These are phyloP conservation scores for Catotricha subobsoleta DNA, from an alignment of 2,888 invertebrate species.

Conservation along the genomic window DNA sequence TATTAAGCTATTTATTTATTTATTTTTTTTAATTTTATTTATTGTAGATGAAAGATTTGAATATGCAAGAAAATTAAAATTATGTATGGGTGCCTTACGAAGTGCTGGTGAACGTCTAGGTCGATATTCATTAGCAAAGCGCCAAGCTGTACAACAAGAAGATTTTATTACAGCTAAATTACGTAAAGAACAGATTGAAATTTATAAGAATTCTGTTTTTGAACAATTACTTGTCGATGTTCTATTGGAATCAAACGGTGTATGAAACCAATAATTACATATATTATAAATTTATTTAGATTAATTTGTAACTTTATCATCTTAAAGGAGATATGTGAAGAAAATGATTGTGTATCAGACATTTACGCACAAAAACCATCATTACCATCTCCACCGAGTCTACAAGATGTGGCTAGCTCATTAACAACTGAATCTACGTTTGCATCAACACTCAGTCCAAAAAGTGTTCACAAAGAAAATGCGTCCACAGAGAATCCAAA, in stretches of 20 bases:
- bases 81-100: constrained; percentile 64
- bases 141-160: constrained; percentile 79
- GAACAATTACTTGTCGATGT: constrained; percentile 55
- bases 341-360: constrained; percentile 25
- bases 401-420: constrained; percentile 27
- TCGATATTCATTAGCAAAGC: constrained; percentile 77
- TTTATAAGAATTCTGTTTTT: constrained; percentile 59
- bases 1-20: constrained; percentile 4
- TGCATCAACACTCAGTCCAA: constrained; percentile 20
- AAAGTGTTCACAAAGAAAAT: constrained; percentile 8
- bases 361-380: constrained; percentile 26
- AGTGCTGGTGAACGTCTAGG: constrained; percentile 79
- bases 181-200: constrained; percentile 78
- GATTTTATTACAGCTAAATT: constrained; percentile 81
- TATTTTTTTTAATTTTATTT: not conserved
- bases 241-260: constrained; percentile 61
- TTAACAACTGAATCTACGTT: constrained; percentile 2
- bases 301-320: too few relatives aligned
- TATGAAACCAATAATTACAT: constrained; percentile 23
- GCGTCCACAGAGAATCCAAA: not conserved
- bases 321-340: constrained; percentile 11
- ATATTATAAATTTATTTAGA: too few relatives aligned
- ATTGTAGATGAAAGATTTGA: constrained; percentile 74
- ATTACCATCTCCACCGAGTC: constrained; percentile 26
- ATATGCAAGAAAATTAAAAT: constrained; percentile 78